Evolutionary conservation across 1,140 invertebrate species (phyloP).

Genomic region (Steinernema khuongi): DNA sequence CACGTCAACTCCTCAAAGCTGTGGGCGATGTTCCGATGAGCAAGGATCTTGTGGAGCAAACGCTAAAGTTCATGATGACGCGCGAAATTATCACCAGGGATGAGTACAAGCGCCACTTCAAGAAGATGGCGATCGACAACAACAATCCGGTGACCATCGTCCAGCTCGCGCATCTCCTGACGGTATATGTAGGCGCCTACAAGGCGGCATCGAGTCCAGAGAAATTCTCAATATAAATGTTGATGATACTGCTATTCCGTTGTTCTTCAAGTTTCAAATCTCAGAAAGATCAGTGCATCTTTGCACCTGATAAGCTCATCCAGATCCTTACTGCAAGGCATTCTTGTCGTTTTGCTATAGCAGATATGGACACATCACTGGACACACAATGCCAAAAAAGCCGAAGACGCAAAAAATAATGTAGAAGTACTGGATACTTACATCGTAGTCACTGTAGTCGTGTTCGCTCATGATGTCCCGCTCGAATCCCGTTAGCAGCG

Average conservation of each 20-base stretch:
- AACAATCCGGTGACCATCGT: constrained; percentile 19
- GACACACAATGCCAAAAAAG: too few relatives aligned
- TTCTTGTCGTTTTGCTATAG: too few relatives aligned
- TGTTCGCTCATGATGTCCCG: neutral
- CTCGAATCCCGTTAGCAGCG: too few relatives aligned
- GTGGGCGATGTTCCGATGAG: constrained; percentile 16
- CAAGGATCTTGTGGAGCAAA: neutral
- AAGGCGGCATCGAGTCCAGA: too few relatives aligned
- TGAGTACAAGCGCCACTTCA: constrained; percentile 19
- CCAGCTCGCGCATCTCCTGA: constrained; percentile 23
- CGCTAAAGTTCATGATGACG: constrained; percentile 10
- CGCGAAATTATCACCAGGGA: constrained; percentile 12
- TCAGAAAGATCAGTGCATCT: too few relatives aligned
- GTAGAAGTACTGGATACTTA: constrained; percentile 16
- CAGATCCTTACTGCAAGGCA: too few relatives aligned
- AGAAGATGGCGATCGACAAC: neutral
- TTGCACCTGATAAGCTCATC: too few relatives aligned
- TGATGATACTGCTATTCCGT: too few relatives aligned
- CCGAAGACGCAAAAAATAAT: too few relatives aligned
- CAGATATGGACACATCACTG: too few relatives aligned
- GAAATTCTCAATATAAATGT: too few relatives aligned
- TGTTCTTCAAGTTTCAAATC: too few relatives aligned
- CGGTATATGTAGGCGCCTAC: constrained; percentile 16
- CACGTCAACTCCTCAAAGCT: constrained; percentile 13
- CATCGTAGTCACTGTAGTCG: constrained; percentile 26